These are phyloP conservation scores for Beris chalybata DNA, from an alignment of 2,888 invertebrate genomes.

Conservation along the genomic window DNA sequence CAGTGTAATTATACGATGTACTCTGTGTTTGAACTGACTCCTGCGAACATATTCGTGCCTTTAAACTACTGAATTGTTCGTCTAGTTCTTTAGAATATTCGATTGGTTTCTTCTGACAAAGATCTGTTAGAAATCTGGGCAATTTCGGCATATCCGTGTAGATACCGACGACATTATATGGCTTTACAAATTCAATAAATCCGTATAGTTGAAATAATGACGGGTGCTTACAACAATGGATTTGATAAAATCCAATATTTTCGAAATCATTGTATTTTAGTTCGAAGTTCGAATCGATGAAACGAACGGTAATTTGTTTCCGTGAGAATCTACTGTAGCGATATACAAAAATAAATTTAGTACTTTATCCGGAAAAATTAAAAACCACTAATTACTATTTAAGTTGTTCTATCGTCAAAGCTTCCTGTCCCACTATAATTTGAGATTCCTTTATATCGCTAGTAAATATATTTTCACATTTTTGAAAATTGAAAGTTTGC, in stretches of 20 bases:
- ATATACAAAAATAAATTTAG: no score
- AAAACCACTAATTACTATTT: conserved; percentile 12
- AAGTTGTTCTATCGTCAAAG: background rate
- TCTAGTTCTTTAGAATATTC: background rate
- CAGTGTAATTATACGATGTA: background rate
- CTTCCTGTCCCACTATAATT: conserved; percentile 6
- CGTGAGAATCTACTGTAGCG: conserved; percentile 4
- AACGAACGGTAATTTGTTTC: conserved; percentile 11
- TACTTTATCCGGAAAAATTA: background rate
- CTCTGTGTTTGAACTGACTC: background rate
- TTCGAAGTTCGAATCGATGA: conserved; percentile 6
- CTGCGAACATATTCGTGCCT: background rate
- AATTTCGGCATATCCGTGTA: conserved; percentile 9
- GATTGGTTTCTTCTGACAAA: conserved; percentile 11
- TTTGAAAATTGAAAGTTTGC: background rate
- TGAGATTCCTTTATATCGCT: background rate
- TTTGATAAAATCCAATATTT: conserved; percentile 1
- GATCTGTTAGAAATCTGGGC: background rate
- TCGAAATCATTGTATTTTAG: background rate
- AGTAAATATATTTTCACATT: background rate
- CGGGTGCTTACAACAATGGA: conserved; percentile 22
- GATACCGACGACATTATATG: background rate
- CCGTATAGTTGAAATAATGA: conserved; percentile 16
- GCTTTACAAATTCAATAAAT: conserved; percentile 12
- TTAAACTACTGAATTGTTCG: background rate